Evolutionary conservation across 2,888 invertebrate species (phyloP).

Genomic region (Eupithecia subfuscata): DNA sequence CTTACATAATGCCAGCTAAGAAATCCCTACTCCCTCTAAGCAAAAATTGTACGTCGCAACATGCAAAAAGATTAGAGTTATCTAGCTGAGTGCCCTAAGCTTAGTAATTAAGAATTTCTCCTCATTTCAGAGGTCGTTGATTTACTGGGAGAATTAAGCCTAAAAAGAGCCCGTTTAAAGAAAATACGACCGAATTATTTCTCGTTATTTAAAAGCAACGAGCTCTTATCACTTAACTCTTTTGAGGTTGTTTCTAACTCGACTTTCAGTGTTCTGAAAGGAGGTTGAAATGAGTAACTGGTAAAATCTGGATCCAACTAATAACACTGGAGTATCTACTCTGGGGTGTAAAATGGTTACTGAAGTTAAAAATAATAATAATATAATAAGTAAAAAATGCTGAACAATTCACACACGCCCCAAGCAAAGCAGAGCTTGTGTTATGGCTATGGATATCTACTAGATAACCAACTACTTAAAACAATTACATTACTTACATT

Average conservation of each 20-base stretch:
- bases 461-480: too few relatives aligned
- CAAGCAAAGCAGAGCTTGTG: not conserved
- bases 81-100: constrained; percentile 58
- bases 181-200: constrained; percentile 49
- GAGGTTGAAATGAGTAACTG: not conserved
- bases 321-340: not conserved
- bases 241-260: constrained; percentile 26
- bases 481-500: too few relatives aligned
- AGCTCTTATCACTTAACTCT: constrained; percentile 47
- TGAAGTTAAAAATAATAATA: too few relatives aligned
- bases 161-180: constrained; percentile 54
- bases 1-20: not conserved
- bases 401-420: not conserved
- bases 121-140: constrained; percentile 64
- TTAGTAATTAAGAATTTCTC: constrained; percentile 73
- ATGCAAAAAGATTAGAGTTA: constrained; percentile 59
- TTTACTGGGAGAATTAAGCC: constrained; percentile 68
- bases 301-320: not conserved
- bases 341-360: too few relatives aligned
- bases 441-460: not conserved
- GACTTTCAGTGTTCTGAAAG: constrained; percentile 6
- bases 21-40: not conserved
- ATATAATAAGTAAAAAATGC: not conserved
- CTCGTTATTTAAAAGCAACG: constrained; percentile 45
- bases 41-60: constrained; percentile 10